Evolutionary conservation across 1,140 invertebrate genomes (phyloP).

Genomic region (Proales similis): DNA sequence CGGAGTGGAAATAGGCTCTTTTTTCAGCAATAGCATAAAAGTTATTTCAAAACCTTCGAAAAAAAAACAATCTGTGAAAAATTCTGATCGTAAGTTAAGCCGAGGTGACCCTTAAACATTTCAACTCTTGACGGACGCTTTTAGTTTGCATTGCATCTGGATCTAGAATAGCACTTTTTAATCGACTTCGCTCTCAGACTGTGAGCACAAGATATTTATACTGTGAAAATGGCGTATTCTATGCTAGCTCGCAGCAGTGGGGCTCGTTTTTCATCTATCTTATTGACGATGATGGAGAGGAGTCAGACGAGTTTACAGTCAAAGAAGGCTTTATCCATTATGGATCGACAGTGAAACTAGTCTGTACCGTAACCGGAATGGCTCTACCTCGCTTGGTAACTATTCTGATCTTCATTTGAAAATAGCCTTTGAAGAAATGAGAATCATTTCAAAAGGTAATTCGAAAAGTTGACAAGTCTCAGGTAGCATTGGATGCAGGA

Average conservation of each 20-base stretch:
- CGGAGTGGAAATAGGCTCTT: slow-evolving; percentile 84
- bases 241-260: slow-evolving; percentile 98
- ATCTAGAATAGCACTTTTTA: slow-evolving; percentile 96
- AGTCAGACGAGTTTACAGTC: slow-evolving; percentile 95
- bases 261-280: slow-evolving; percentile 98
- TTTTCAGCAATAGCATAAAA: slow-evolving; percentile 97
- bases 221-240: slow-evolving; percentile 85
- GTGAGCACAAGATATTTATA: slow-evolving; percentile 96
- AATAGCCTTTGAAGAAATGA: neutral
- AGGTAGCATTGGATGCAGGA: slow-evolving; percentile 90
- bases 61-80: slow-evolving; percentile 98
- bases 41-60: slow-evolving; percentile 99
- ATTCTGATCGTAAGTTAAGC: slow-evolving; percentile 66
- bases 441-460: too few species aligned
- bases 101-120: too few species aligned
- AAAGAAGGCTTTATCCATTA: slow-evolving; percentile 98
- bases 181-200: slow-evolving; percentile 87
- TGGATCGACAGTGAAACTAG: slow-evolving; percentile 91
- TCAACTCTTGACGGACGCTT: too few species aligned
- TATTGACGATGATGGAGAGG: slow-evolving; percentile 88
- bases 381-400: slow-evolving; percentile 75
- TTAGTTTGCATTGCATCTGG: slow-evolving; percentile 90
- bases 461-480: slow-evolving; percentile 93
- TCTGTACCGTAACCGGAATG: slow-evolving; percentile 97
- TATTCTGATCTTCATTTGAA: slow-evolving; percentile 9